Percentiles rank a stretch among this genome's conserved stretches.
Evolutionary conservation across 2,113 vertebrate species (phyloP).

Genomic region (Sclerurus mexicanus): DNA sequence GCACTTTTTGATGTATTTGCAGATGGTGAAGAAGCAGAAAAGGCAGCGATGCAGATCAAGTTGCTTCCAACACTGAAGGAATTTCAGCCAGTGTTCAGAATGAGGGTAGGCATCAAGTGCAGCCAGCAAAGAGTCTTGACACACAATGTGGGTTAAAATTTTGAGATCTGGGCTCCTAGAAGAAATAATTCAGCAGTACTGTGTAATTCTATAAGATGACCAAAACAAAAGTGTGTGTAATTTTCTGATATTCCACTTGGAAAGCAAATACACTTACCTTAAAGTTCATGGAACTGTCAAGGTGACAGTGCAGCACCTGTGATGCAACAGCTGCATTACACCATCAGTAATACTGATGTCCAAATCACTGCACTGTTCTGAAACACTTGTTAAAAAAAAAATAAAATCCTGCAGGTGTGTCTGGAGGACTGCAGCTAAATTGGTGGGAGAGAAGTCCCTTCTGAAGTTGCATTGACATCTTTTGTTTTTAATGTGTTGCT

Average conservation of each 20-base stretch:
- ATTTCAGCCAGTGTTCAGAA: conserved; percentile 90
- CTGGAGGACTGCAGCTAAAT: neutral
- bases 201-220: neutral
- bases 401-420: neutral
- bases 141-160: neutral
- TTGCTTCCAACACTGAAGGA: conserved; percentile 84
- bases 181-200: neutral
- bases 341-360: neutral
- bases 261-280: neutral
- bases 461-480: neutral
- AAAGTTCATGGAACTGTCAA: neutral
- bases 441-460: neutral
- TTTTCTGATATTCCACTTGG: neutral
- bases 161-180: neutral
- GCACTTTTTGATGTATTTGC: conserved; percentile 96
- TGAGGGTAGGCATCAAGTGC: conserved; percentile 79
- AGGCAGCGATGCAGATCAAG: conserved; percentile 82
- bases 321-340: neutral
- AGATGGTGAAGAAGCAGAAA: conserved; percentile 90
- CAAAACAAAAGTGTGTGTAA: neutral
- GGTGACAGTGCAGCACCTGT: neutral
- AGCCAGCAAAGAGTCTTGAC: neutral
- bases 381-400: neutral
- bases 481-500: neutral
- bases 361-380: neutral